phyloP scores from a whole-genome alignment of 2,888 invertebrate genomes.

The Junonia oenone region DNA sequence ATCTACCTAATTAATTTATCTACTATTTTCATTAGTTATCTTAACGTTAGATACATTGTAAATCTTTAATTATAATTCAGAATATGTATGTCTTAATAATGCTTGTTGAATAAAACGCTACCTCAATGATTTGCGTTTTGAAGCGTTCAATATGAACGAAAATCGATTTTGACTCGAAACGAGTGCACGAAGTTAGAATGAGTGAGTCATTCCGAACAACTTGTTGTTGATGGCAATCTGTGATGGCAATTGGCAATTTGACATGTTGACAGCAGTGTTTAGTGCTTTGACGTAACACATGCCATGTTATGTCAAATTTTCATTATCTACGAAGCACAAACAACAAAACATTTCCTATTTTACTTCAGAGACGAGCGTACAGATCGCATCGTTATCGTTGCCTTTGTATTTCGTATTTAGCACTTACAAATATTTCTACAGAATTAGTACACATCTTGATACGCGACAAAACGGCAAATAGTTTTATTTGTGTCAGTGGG shows the following conservation, averaged over 20 bases:
- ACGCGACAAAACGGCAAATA: not conserved
- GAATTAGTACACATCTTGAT: not conserved
- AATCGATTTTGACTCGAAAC: not conserved
- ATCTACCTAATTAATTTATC: no score
- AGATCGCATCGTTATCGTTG: not conserved
- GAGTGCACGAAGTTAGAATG: not conserved
- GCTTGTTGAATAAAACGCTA: no score
- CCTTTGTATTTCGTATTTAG: not conserved
- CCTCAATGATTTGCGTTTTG: no score
- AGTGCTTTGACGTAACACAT: not conserved
- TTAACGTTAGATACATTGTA: no score
- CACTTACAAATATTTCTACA: not conserved
- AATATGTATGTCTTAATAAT: no score
- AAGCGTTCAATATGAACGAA: no score
- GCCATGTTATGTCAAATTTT: not conserved
- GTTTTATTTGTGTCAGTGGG: not conserved
- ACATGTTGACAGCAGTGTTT: not conserved
- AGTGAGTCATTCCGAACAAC: no score
- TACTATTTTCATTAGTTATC: no score
- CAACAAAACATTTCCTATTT: not conserved
- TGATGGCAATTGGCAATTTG: not conserved
- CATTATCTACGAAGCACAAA: not conserved
- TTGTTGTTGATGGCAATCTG: no score
- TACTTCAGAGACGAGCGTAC: not conserved
- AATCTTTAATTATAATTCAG: no score